Conservation (phyloP, 2,113 vertebrate species). For the Panthera uncia region DNA sequence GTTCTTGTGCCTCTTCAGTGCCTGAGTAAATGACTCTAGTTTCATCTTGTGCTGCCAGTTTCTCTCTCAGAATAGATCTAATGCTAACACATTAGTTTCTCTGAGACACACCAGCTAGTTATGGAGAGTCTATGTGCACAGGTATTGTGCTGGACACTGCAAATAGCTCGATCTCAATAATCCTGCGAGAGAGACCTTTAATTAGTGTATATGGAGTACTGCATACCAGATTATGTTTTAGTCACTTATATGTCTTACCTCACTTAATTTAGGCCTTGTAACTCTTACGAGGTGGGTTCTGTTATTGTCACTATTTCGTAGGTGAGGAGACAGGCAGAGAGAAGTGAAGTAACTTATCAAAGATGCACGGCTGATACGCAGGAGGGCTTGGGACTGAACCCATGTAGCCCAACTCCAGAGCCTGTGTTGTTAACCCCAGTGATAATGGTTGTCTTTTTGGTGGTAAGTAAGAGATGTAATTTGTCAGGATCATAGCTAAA, state of each 20-base stretch:
- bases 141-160: background rate
- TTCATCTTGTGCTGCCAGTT: background rate
- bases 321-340: background rate
- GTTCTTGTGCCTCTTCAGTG: background rate
- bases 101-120: background rate
- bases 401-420: background rate
- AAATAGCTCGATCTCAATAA: background rate
- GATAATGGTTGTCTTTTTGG: background rate
- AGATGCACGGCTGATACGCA: background rate
- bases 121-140: background rate
- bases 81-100: background rate
- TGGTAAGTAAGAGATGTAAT: background rate
- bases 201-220: background rate
- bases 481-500: background rate
- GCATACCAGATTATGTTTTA: background rate
- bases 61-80: background rate
- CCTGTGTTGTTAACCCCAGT: background rate
- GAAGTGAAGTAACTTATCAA: background rate
- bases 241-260: background rate
- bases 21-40: background rate
- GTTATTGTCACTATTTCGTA: background rate
- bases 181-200: background rate
- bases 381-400: background rate
- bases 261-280: background rate
- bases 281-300: background rate